phyloP scores from a whole-genome alignment of 2,113 vertebrate species.

The Corydoras sp. region DNA sequence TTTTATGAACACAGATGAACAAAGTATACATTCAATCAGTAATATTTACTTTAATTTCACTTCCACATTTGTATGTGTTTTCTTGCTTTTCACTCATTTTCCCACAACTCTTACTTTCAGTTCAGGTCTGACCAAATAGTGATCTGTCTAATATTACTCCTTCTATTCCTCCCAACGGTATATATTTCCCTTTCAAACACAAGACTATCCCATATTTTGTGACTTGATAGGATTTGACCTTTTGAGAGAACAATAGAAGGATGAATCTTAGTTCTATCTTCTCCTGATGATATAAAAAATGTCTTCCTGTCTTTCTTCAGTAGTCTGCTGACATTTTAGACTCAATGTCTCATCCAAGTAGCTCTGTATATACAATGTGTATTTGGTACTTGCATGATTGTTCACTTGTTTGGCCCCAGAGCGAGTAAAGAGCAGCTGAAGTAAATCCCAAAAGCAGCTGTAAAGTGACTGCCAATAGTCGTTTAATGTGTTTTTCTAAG shows the following conservation, averaged over 20 bases:
- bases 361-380: constrained; percentile 8
- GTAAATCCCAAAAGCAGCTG: constrained; percentile 20
- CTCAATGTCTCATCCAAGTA: constrained; percentile 28
- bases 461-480: constrained; percentile 5
- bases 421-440: constrained; percentile 30
- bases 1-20: no score
- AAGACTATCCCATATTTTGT: constrained; percentile 52
- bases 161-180: constrained; percentile 54
- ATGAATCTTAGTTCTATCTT: constrained; percentile 61
- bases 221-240: constrained; percentile 72
- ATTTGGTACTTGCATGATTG: constrained; percentile 30
- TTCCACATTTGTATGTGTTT: no score
- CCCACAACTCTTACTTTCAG: not conserved
- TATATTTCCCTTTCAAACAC: not conserved
- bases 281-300: constrained; percentile 51
- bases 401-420: constrained; percentile 31
- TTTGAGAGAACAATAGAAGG: constrained; percentile 70
- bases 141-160: constrained; percentile 37
- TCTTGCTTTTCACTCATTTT: no score
- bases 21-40: no score
- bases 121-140: constrained; percentile 1
- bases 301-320: constrained; percentile 52
- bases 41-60: no score
- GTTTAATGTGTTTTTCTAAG: constrained; percentile 6
- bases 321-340: constrained; percentile 52